Percentiles rank a stretch among this genome's conserved stretches.
phyloP scores from a whole-genome alignment of 2,888 invertebrate species.

The Cacoxenus indagator region DNA sequence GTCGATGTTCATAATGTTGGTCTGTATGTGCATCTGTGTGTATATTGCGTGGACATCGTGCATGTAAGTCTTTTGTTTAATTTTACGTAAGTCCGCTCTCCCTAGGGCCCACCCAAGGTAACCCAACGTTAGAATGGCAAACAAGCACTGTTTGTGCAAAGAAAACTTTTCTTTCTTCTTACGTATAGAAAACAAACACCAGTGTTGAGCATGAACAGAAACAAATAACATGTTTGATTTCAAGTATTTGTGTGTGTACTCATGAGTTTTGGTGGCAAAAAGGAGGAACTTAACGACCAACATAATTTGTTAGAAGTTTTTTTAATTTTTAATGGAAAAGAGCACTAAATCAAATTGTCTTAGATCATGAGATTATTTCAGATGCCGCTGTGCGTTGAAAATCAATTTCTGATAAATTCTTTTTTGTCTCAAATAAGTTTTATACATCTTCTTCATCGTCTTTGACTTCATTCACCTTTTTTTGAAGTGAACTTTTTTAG shows the following conservation, averaged over 20 bases:
- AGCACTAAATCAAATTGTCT: constrained; percentile 43
- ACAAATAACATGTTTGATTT: constrained; percentile 1
- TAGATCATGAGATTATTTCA: constrained; percentile 51
- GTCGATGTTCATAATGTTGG: neutral
- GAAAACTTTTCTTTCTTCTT: neutral
- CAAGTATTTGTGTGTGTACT: neutral
- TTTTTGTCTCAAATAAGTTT: neutral
- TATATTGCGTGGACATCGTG: neutral
- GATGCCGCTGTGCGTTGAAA: neutral
- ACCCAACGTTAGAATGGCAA: constrained; percentile 11
- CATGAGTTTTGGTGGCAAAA: neutral
- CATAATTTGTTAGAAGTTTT: constrained; percentile 63
- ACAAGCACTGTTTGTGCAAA: neutral
- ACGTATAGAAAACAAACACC: neutral
- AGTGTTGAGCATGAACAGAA: neutral
- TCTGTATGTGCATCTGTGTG: neutral
- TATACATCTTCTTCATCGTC: neutral
- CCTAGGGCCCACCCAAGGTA: neutral
- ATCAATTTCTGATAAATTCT: constrained; percentile 1
- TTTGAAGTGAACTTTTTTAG: neutral
- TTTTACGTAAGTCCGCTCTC: neutral
- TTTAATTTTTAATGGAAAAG: constrained; percentile 60
- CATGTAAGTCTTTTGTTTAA: neutral
- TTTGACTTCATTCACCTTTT: neutral
- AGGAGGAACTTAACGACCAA: constrained; percentile 44